Conservation (phyloP, 2,797 vertebrate genomes). For the Avahi laniger region DNA sequence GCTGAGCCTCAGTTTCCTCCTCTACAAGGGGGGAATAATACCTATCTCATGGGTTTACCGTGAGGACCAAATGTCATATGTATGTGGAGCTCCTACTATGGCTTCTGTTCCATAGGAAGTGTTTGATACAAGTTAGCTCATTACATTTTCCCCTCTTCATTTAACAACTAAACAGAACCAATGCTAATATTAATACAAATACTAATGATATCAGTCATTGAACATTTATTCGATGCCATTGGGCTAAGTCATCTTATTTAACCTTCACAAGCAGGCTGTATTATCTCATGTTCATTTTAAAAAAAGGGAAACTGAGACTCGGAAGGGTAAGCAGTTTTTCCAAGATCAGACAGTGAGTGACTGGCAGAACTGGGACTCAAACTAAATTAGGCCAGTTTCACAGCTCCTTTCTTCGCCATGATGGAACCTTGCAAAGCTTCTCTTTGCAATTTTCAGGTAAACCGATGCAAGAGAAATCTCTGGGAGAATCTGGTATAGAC, state of each 20-base stretch:
- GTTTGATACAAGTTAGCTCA: background rate
- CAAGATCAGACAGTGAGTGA: background rate
- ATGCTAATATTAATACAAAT: background rate
- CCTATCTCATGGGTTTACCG: background rate
- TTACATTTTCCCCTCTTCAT: background rate
- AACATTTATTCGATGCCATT: background rate
- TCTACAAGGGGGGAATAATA: background rate
- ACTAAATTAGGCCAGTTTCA: background rate
- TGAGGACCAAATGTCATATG: background rate
- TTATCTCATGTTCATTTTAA: slow-evolving; percentile 19
- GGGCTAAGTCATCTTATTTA: background rate
- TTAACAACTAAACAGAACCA: background rate
- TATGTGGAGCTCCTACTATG: background rate
- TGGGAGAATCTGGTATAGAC: background rate
- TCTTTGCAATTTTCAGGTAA: background rate
- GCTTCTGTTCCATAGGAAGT: background rate
- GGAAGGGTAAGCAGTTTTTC: background rate
- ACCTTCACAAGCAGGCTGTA: background rate
- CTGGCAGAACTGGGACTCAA: background rate
- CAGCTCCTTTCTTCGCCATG: background rate
- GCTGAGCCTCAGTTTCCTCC: background rate
- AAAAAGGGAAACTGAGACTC: background rate
- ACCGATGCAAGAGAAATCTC: background rate
- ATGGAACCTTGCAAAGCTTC: background rate
- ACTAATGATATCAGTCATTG: background rate